Evolutionary conservation across 2,888 invertebrate species (phyloP).

Genomic region (Punctoribates punctum): DNA sequence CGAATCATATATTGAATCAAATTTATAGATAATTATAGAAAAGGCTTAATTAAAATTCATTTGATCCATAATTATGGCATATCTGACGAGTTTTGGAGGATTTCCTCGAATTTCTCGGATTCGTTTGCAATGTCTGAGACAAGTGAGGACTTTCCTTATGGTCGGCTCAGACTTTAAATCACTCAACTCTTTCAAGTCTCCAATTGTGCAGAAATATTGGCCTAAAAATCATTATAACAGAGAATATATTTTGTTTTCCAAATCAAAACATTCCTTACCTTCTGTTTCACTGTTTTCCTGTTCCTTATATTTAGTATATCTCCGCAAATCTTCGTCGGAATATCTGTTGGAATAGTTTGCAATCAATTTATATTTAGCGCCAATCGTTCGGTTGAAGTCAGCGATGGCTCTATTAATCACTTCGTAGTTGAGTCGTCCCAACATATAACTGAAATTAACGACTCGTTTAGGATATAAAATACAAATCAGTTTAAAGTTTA

Average conservation of each 20-base stretch:
- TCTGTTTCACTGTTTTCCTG: conserved; percentile 53
- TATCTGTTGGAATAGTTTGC: conserved; percentile 50
- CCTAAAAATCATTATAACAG: conserved; percentile 48
- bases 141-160: conserved; percentile 50
- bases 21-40: no score
- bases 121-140: conserved; percentile 53
- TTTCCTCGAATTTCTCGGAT: conserved; percentile 52
- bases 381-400: conserved; percentile 51
- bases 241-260: not conserved
- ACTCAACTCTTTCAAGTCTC: conserved; percentile 52
- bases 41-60: not conserved
- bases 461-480: no score
- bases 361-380: conserved; percentile 52
- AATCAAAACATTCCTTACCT: no score
- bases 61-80: conserved; percentile 45
- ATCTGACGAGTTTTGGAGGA: conserved; percentile 50
- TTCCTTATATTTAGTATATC: conserved; percentile 50
- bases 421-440: conserved; percentile 52
- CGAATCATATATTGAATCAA: no score
- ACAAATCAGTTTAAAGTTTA: no score
- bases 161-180: conserved; percentile 51
- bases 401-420: conserved; percentile 52
- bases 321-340: conserved; percentile 47
- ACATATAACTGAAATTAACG: conserved; percentile 52
- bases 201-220: conserved; percentile 51